Evolutionary conservation across 2,113 vertebrate genomes (phyloP).

Genomic region (Amazona vittata): DNA sequence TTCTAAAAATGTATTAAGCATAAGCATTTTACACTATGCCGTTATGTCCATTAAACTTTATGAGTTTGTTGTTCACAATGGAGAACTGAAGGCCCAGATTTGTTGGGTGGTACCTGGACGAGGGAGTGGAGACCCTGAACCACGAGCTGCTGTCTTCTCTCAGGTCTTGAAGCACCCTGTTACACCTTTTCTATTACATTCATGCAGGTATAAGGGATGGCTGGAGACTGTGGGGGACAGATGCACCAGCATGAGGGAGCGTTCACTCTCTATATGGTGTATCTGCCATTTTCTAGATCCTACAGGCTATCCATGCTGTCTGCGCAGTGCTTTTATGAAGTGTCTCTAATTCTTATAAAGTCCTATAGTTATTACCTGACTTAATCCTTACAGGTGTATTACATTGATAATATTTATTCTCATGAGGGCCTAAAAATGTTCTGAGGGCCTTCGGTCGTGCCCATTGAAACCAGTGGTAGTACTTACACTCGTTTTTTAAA

Average conservation of each 20-base stretch:
- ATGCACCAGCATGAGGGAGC: not conserved
- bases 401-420: not conserved
- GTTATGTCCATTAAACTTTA: not conserved
- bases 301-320: not conserved
- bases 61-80: not conserved
- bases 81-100: not conserved
- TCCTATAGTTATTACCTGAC: not conserved
- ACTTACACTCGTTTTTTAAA: not conserved
- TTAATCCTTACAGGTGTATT: not conserved
- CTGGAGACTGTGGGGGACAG: not conserved
- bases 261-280: not conserved
- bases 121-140: not conserved
- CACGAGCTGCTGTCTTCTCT: not conserved
- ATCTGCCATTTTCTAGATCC: not conserved
- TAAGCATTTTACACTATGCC: not conserved
- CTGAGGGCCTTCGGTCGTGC: not conserved
- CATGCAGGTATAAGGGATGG: not conserved
- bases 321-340: not conserved
- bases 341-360: not conserved
- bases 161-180: slow-evolving; percentile 3
- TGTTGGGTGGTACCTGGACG: not conserved
- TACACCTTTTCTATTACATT: slow-evolving; percentile 21
- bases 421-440: not conserved
- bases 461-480: not conserved
- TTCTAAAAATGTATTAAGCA: not conserved